A percentile compares a stretch with the other conserved stretches of the same genome.
Conservation (phyloP, 2,113 vertebrate genomes). For the Pterocles gutturalis region DNA sequence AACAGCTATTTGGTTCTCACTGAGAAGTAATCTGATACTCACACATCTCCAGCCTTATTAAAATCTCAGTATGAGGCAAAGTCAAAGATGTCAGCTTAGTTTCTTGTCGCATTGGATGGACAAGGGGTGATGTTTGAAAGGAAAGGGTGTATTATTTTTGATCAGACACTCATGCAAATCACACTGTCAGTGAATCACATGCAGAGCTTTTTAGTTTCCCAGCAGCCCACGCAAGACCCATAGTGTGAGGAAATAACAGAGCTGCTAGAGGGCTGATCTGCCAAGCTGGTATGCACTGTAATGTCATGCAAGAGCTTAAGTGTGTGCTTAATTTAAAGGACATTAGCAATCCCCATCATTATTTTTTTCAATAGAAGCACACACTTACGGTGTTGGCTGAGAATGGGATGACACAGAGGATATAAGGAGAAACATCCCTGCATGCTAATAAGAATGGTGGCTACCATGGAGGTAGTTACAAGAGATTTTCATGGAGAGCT, state of each 20-base stretch:
- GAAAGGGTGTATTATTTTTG: slow-evolving; percentile 14
- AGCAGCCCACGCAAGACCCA: neutral
- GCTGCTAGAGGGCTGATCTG: neutral
- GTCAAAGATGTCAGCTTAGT: slow-evolving; percentile 16
- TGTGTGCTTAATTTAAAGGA: neutral
- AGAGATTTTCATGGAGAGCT: neutral
- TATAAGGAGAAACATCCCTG: neutral
- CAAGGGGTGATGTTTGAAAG: neutral
- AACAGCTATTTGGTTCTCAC: slow-evolving; percentile 30
- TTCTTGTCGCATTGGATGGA: neutral
- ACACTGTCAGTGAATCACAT: neutral
- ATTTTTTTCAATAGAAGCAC: neutral
- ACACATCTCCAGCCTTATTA: slow-evolving; percentile 30
- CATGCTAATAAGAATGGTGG: neutral
- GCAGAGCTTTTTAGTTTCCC: neutral
- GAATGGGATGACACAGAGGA: neutral
- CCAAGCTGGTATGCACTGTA: neutral
- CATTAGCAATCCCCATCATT: neutral
- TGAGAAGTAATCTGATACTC: slow-evolving; percentile 34
- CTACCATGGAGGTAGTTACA: neutral
- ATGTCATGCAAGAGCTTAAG: neutral
- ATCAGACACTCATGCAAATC: neutral
- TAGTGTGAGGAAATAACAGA: neutral
- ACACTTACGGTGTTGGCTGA: neutral
- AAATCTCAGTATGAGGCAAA: slow-evolving; percentile 31